Percentiles rank a stretch among this genome's conserved stretches.
These are phyloP conservation scores for Scaptomyza pallida DNA, from an alignment of 1,140 invertebrate genomes.

Conservation along the genomic window DNA sequence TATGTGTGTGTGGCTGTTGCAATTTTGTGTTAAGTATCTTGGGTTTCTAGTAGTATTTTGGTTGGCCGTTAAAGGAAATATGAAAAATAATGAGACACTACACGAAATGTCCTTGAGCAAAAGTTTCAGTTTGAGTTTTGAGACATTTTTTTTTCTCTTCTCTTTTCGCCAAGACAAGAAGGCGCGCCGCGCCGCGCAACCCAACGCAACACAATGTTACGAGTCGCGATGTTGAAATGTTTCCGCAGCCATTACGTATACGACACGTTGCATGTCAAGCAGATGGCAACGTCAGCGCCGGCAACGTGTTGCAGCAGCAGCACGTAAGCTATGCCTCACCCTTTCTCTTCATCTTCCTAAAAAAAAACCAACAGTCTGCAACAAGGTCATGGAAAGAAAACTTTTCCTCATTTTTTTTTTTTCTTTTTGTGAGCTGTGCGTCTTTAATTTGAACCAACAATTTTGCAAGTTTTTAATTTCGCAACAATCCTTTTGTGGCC, in stretches of 20 bases:
- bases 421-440: too few species aligned
- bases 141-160: constrained; percentile 8
- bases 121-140: constrained; percentile 28
- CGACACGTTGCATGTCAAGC: constrained; percentile 53
- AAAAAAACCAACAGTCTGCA: constrained; percentile 15
- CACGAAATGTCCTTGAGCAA: constrained; percentile 40
- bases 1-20: too few species aligned
- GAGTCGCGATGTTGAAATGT: constrained; percentile 36
- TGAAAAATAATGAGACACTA: constrained; percentile 54
- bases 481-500: neutral
- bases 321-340: constrained; percentile 29
- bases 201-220: constrained; percentile 20
- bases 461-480: constrained; percentile 50
- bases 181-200: constrained; percentile 51
- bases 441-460: constrained; percentile 65
- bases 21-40: constrained; percentile 10
- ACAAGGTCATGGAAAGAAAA: constrained; percentile 53
- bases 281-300: constrained; percentile 25
- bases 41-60: constrained; percentile 13
- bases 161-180: constrained; percentile 57
- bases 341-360: too few species aligned
- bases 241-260: constrained; percentile 63
- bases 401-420: constrained; percentile 39
- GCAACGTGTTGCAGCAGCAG: constrained; percentile 70
- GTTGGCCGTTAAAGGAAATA: constrained; percentile 35